phyloP scores from a whole-genome alignment of 2,797 vertebrate genomes.

The Yasuhikotakia modesta region DNA sequence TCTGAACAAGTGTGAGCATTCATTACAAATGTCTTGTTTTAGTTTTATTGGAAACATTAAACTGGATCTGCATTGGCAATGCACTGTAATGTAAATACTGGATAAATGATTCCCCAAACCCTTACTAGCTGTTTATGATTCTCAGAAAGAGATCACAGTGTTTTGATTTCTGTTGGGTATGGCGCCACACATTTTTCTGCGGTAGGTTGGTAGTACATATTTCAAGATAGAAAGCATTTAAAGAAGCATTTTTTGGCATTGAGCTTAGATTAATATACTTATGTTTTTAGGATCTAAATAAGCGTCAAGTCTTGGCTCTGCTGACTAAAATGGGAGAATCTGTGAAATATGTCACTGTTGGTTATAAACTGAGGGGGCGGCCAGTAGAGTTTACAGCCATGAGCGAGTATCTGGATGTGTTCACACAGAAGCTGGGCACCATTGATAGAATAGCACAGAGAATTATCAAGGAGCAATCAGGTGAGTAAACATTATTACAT shows the following conservation, averaged over 20 bases:
- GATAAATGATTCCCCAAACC: constrained; percentile 11
- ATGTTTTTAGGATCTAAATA: constrained; percentile 88
- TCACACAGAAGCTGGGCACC: constrained; percentile 94
- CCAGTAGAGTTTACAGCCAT: constrained; percentile 90
- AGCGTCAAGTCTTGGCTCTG: constrained; percentile 91
- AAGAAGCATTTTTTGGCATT: neutral
- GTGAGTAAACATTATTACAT: constrained; percentile 71
- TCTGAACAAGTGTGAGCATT: no score
- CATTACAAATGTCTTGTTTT: neutral
- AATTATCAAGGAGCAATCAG: constrained; percentile 95
- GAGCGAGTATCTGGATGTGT: constrained; percentile 91
- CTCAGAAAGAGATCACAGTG: constrained; percentile 9
- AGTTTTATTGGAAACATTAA: neutral
- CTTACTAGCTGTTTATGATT: constrained; percentile 13
- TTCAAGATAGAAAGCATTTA: neutral
- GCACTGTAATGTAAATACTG: neutral
- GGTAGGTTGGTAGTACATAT: neutral
- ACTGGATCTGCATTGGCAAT: neutral
- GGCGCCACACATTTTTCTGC: neutral
- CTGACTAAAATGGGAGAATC: constrained; percentile 94
- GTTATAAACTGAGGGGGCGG: constrained; percentile 90
- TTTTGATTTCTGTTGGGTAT: neutral
- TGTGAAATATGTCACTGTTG: constrained; percentile 91
- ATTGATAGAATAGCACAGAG: constrained; percentile 96
- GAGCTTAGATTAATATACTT: constrained; percentile 13